Conservation (phyloP, 2,888 invertebrate genomes). For the Harmothoe impar region DNA sequence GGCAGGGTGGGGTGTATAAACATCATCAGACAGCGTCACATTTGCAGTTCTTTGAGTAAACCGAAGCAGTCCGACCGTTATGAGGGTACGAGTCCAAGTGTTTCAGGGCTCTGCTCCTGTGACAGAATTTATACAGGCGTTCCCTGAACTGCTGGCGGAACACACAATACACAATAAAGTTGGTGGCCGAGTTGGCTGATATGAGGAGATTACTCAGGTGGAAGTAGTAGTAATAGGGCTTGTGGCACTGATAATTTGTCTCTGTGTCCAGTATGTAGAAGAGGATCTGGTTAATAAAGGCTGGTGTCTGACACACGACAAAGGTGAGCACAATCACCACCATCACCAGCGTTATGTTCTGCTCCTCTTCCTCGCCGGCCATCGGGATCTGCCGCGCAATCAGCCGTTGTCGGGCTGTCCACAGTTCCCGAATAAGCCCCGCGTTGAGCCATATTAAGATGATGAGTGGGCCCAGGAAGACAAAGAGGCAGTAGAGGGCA, state of each 20-base stretch:
- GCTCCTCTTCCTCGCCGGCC: slow-evolving; percentile 68
- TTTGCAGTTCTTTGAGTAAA: slow-evolving; percentile 52
- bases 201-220: slow-evolving; percentile 72
- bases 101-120: slow-evolving; percentile 33
- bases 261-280: slow-evolving; percentile 44
- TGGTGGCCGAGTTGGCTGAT: slow-evolving; percentile 71
- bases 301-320: slow-evolving; percentile 72
- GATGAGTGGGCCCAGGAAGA: slow-evolving; percentile 71
- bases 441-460: slow-evolving; percentile 70
- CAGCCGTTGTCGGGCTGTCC: slow-evolving; percentile 67
- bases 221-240: slow-evolving; percentile 71
- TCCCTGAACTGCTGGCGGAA: slow-evolving; percentile 72
- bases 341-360: slow-evolving; percentile 72
- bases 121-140: slow-evolving; percentile 69
- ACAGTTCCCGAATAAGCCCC: slow-evolving; percentile 69
- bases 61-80: slow-evolving; percentile 55
- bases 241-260: slow-evolving; percentile 67
- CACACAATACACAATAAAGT: slow-evolving; percentile 72
- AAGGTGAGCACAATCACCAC: slow-evolving; percentile 72
- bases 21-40: slow-evolving; percentile 46
- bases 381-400: slow-evolving; percentile 67
- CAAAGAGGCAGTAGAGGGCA: slow-evolving; percentile 70
- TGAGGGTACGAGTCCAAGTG: slow-evolving; percentile 37
- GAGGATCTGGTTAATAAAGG: slow-evolving; percentile 71
- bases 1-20: too few relatives aligned